phyloP scores from a whole-genome alignment of 2,888 invertebrate species.

The Drosophila rubida region DNA sequence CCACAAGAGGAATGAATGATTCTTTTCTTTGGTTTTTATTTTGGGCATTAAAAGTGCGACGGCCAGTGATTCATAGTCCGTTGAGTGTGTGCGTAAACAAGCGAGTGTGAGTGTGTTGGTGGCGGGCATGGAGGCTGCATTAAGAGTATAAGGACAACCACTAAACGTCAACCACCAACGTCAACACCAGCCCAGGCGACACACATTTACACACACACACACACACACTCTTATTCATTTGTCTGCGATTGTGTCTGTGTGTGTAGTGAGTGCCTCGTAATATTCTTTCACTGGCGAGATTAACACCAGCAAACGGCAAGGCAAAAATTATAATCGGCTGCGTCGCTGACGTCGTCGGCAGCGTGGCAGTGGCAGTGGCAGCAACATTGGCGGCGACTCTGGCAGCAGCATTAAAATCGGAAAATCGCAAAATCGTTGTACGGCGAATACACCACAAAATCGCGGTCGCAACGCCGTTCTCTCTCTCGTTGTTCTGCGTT shows the following conservation, averaged over 20 bases:
- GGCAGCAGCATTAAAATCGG: conserved; percentile 62
- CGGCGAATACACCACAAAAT: conserved; percentile 64
- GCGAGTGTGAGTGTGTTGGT: conserved; percentile 15
- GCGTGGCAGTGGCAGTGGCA: conserved; percentile 29
- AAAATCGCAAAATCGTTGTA: conserved; percentile 81
- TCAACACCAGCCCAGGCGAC: conserved; percentile 58
- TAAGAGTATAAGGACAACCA: conserved; percentile 68
- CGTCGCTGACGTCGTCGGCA: conserved; percentile 24
- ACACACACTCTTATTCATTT: conserved; percentile 19
- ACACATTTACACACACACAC: conserved; percentile 59
- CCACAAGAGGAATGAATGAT: conserved; percentile 43
- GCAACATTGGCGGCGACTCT: conserved; percentile 31
- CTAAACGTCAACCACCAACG: conserved; percentile 78
- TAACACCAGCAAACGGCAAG: conserved; percentile 51
- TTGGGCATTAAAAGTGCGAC: conserved; percentile 59
- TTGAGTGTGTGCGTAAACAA: conserved; percentile 14
- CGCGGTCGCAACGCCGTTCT: conserved; percentile 56
- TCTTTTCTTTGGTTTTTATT: conserved; percentile 20
- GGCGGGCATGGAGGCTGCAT: conserved; percentile 63
- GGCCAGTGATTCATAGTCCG: conserved; percentile 45
- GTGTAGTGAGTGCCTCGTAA: conserved; percentile 45
- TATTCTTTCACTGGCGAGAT: conserved; percentile 63
- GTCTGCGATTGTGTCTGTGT: background rate
- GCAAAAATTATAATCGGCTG: conserved; percentile 63
- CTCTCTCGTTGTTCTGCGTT: too few relatives aligned